Conservation (phyloP, 2,797 vertebrate species). For the Erethizon dorsatum region DNA sequence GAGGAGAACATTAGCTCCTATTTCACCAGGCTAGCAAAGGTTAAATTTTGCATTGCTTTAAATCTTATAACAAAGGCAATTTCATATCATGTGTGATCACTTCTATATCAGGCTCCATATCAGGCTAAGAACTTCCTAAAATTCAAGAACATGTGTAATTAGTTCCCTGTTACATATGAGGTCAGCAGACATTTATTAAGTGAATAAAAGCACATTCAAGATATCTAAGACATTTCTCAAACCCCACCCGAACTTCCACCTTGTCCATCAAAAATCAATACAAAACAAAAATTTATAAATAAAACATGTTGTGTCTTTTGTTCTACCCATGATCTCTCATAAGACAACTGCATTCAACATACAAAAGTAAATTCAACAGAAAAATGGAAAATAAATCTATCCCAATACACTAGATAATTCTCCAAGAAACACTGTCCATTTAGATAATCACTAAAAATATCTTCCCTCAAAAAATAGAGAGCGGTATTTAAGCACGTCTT, state of each 20-base stretch:
- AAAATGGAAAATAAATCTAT: not conserved
- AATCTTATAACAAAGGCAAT: not conserved
- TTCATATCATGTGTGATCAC: not conserved
- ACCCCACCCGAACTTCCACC: accelerated
- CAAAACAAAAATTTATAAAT: not conserved
- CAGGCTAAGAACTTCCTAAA: not conserved
- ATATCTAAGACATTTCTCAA: not conserved
- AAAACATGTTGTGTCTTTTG: not conserved
- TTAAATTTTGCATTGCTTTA: not conserved
- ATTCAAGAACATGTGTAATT: not conserved
- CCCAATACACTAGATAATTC: not conserved
- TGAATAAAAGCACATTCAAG: not conserved
- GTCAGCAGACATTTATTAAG: too few species aligned
- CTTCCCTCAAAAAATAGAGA: not conserved
- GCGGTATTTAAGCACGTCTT: not conserved
- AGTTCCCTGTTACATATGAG: too few species aligned
- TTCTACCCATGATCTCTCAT: not conserved
- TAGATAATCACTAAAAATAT: accelerated
- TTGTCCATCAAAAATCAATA: too few species aligned
- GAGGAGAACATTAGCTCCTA: not conserved
- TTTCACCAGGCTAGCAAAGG: not conserved
- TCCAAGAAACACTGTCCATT: not conserved
- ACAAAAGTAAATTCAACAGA: not conserved
- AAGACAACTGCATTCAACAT: too few species aligned
- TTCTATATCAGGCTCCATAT: too few species aligned